Evolutionary conservation across 2,888 invertebrate genomes (phyloP), one percentile per base, ranked within the genome.

Genomic region (Dascillus cervinus): DNA sequence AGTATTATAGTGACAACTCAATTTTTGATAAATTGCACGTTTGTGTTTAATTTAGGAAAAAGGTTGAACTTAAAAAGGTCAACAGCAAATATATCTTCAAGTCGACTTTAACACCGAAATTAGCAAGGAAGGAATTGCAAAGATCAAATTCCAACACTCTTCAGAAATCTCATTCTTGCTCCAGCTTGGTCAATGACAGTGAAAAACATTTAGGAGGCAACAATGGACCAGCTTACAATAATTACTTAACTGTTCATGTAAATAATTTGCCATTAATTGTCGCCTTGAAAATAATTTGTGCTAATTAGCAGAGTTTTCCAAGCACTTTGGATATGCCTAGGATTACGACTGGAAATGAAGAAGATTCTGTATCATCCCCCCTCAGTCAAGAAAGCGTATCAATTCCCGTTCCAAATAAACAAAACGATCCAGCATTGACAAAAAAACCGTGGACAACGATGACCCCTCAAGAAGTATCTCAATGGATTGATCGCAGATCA

Each of bases 381-480:
- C 45, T 48, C 8, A 43, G 44, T 29, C 30, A 33, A 17, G 25
- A 24, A 21, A 9, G 19, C 11, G 26, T 43, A 15, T 28, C 43
- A 1, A 39, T 42, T 27, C 22, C 41, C 6, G 37, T 41, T 5
- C 43, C 46, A 2, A 34, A 24, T 6, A 39, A 30, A n/a, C 15
- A 26, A 43, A 53, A 13, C 44, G 46, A 26, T 6, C 48, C 50
- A 26, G 49, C 22, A 11, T 32, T 5, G 14, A 41, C 41, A 26
- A 23, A 58, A 55, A 13, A 54, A 50, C 27, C 66, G 13, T 82
- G 82, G 77, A 85, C 86, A 26, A 85, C 85, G 8, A 82, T 88
- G 79, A 87, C 88, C 2, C 87, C 89, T 0, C 88, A 88, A 52
- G 83, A 89, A 62, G 86, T 89, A 33, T 83, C 89, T 42, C 82